phyloP scores from a whole-genome alignment of 2,797 vertebrate species.

The Alectoris magna region DNA sequence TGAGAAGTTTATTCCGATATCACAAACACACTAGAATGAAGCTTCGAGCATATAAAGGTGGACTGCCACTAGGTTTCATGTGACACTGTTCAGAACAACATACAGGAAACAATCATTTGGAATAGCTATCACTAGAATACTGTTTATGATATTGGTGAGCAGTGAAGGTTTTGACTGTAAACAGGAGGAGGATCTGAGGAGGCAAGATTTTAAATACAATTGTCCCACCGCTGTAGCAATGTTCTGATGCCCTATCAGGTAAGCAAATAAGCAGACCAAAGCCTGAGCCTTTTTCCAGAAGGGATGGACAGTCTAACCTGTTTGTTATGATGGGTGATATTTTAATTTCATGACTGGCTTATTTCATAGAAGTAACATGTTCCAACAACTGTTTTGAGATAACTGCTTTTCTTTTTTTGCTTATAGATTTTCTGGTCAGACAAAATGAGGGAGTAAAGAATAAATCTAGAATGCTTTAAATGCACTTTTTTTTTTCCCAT shows the following conservation, averaged over 20 bases:
- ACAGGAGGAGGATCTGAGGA: background rate
- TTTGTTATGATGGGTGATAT: background rate
- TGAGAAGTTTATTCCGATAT: background rate
- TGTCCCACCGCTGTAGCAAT: background rate
- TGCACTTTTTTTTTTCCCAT: accelerated
- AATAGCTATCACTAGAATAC: background rate
- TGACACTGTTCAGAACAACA: background rate
- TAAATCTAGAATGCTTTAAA: background rate
- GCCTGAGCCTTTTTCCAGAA: background rate
- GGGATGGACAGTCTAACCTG: background rate
- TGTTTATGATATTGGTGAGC: background rate
- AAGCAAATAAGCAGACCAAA: background rate
- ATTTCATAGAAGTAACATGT: background rate
- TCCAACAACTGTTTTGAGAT: background rate
- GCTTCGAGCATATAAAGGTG: background rate
- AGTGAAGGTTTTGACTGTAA: background rate
- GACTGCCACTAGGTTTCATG: background rate
- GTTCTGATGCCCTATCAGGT: background rate
- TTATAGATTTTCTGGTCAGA: background rate
- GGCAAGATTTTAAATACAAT: background rate
- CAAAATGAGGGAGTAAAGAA: background rate
- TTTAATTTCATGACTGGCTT: background rate
- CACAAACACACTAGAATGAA: background rate
- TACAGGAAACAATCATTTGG: background rate
- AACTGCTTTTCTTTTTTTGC: background rate